Conservation (phyloP, 2,888 invertebrate species). For the Habrosyne pyritoides region DNA sequence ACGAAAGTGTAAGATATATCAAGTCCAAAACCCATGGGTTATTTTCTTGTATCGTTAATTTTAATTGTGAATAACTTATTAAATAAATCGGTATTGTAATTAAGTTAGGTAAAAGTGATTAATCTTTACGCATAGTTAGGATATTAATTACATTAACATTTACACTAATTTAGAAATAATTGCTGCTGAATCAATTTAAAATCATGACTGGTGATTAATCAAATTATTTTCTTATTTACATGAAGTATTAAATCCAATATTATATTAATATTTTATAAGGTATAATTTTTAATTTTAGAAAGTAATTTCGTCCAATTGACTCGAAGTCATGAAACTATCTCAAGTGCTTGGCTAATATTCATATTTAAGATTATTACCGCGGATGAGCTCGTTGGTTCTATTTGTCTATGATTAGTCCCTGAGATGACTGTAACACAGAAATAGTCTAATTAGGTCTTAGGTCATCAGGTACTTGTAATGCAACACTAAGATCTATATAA, state of each 20-base stretch:
- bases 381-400: not conserved
- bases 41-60: not conserved
- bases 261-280: not conserved
- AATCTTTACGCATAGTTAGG: not conserved
- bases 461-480: not conserved
- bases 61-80: no score
- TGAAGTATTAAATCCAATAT: not conserved
- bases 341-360: not conserved
- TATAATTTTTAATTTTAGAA: no score
- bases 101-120: not conserved
- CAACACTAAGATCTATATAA: not conserved
- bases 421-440: not conserved
- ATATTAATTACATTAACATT: not conserved
- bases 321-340: not conserved
- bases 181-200: constrained; percentile 15
- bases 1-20: not conserved
- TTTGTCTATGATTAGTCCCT: not conserved
- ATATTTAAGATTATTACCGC: not conserved
- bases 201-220: constrained; percentile 9
- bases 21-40: not conserved
- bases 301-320: no score
- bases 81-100: not conserved
- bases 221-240: not conserved
- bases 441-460: constrained; percentile 1
- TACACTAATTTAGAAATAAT: not conserved